phyloP scores from a whole-genome alignment of 2,797 vertebrate genomes.

The Squalus acanthias region DNA sequence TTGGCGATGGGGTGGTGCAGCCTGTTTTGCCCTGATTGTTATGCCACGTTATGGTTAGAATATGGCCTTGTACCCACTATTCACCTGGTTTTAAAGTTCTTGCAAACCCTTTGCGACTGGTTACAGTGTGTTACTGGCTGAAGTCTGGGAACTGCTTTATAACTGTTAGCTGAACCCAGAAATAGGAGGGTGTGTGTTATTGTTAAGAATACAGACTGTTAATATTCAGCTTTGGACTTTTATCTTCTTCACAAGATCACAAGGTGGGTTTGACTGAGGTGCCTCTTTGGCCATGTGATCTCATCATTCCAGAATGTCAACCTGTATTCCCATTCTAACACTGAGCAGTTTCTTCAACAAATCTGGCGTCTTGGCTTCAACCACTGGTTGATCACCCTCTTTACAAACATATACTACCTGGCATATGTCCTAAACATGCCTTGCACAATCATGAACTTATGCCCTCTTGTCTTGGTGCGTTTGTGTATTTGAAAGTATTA shows the following conservation, averaged over 20 bases:
- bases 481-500: neutral
- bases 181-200: neutral
- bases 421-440: no score
- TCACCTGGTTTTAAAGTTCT: neutral
- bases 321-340: no score
- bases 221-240: no score
- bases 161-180: neutral
- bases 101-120: neutral
- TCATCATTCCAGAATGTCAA: no score
- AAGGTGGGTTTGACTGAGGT: no score
- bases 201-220: no score
- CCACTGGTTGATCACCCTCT: neutral
- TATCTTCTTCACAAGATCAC: no score
- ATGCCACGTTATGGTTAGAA: neutral
- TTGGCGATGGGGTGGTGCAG: neutral
- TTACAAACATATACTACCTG: neutral
- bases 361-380: no score
- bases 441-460: neutral
- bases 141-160: neutral
- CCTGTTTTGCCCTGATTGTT: neutral
- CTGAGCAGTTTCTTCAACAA: no score
- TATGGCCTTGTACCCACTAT: no score
- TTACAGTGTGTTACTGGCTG: conserved; percentile 35
- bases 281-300: no score
- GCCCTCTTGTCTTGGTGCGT: neutral